Base-by-base conservation (phyloP, 2,797 vertebrate genomes). In the Phoeniculus purpureus region DNA sequence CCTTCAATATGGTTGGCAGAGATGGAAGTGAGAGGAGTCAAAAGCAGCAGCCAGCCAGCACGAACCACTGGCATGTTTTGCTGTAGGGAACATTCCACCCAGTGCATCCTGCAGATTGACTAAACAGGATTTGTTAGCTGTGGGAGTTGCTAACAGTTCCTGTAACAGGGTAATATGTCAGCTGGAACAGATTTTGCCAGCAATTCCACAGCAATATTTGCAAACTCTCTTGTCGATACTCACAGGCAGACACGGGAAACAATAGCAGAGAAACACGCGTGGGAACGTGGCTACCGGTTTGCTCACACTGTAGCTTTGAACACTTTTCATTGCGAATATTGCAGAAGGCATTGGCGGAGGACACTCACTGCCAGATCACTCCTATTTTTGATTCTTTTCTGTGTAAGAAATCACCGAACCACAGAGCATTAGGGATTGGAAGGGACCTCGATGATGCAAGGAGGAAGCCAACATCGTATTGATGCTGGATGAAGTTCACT, bases 81-180 rank as follows among this genome's bases (percentile, higher is more conserved):
- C 73, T 64, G n/a, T 64, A 81, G 45, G 22, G 27, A 93, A 90
- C 93, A 93, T 92, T 66, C 12, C 45, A 81, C 31, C 62, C 10
- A 93, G 87, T 34, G 7, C 65, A 66, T 45, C 70, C 89, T 94
- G 89, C 43, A 92, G 78, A 40, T 51, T 74, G 78, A 76, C 12
- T 90, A 67, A 86, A 83, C 1, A 3, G 45, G 67, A 82, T 85
- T 68, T 43, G 79, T 17, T 65, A 81, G n/a, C 93, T 95, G 81
- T 84, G 17, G 18, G 81, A 87, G 72, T 66, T 48, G 84, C 37
- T 81, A 80, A 54, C 50, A 34, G 75, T 76, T 94, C 21, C 34
- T 71, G 50, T 23, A 4, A 37, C 29, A 62, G 26, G 13, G n/a
- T 60, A 90, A 74, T 7, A 13, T 32, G 51, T 65, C 48, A 65